A percentile compares a stretch with the other conserved stretches of the same genome.
These are phyloP conservation scores for Otus scops DNA, from an alignment of 2,797 vertebrate genomes.

Conservation along the genomic window DNA sequence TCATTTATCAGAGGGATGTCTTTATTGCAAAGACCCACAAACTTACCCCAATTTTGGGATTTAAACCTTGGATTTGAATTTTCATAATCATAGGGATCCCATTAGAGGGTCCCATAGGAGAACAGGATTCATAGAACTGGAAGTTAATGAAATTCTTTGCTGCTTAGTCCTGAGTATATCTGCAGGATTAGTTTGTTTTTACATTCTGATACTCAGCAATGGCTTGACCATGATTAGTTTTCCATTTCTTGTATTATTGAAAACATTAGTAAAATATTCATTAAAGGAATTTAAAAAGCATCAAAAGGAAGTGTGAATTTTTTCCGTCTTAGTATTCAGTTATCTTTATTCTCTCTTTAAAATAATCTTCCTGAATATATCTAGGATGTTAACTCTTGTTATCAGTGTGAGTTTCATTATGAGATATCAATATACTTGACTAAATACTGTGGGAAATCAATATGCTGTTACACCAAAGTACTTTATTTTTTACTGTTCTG, in stretches of 20 bases:
- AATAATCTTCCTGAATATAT: background rate
- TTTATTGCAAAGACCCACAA: background rate
- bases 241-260: background rate
- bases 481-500: background rate
- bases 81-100: background rate
- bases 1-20: background rate
- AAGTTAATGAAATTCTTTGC: background rate
- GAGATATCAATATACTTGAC: background rate
- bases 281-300: background rate
- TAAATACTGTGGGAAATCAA: constrained; percentile 28
- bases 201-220: background rate
- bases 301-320: background rate
- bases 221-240: background rate
- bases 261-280: constrained; percentile 25
- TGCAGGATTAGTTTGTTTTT: background rate
- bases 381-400: background rate
- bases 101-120: background rate
- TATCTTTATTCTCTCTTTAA: background rate
- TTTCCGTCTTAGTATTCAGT: background rate
- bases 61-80: background rate
- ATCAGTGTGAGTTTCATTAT: background rate
- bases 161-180: background rate
- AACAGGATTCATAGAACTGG: background rate
- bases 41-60: background rate
- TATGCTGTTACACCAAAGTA: background rate